Conservation (phyloP, 2,113 vertebrate genomes). For the Corythaeola cristata region DNA sequence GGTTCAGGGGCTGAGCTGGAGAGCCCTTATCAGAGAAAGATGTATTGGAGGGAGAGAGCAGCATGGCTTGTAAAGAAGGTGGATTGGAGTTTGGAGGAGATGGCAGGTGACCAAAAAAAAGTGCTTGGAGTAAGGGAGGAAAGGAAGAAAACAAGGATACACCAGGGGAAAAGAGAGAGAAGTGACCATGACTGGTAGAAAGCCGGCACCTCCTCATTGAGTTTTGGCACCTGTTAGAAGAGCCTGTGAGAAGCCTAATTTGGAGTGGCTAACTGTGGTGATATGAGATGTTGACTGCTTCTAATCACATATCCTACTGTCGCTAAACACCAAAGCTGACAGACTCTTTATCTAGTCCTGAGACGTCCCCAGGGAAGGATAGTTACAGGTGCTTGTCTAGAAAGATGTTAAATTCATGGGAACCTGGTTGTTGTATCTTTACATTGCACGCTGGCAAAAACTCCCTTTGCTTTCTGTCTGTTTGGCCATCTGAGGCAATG, state of each 20-base stretch:
- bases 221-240: not conserved
- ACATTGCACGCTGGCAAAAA: not conserved
- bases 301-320: not conserved
- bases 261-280: not conserved
- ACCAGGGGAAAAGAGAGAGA: not conserved
- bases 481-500: not conserved
- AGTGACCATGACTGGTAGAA: not conserved
- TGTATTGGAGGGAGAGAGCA: not conserved
- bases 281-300: not conserved
- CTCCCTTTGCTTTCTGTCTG: not conserved
- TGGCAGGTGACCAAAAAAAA: not conserved
- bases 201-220: not conserved
- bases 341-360: not conserved
- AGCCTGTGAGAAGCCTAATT: not conserved
- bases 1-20: not conserved
- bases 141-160: not conserved
- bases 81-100: not conserved
- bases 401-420: not conserved
- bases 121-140: not conserved
- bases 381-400: not conserved
- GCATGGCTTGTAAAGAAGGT: not conserved
- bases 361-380: not conserved
- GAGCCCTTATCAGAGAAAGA: not conserved
- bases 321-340: not conserved
- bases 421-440: not conserved